Evolutionary conservation across 1,140 invertebrate species (phyloP), one percentile per base, ranked within the genome.

Genomic region (Heliconius nattereri): DNA sequence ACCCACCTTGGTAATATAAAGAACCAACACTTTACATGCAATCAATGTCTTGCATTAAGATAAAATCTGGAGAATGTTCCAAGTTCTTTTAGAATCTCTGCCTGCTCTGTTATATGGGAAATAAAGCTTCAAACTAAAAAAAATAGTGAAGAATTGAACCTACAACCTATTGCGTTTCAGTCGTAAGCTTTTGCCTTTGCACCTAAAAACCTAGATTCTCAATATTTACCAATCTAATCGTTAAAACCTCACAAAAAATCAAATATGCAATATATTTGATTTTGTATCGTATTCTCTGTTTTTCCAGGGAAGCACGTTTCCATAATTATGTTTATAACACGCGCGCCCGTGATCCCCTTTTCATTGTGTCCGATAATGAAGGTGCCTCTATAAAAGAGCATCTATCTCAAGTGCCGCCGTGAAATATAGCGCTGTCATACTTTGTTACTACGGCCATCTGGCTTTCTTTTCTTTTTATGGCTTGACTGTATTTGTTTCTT

Each of bases 301-400:
- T 80, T 80, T 80, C 79, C 71, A 77, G 54, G 54, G 29, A 40
- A 76, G 79, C 79, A 80, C 79, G 79, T 80, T 73, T 40, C 26
- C 71, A 77, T 80, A 80, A 80, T 80, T 80, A 76, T 80, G 71
- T 80, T 80, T 80, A 71, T 80, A 75, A 76, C 78, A 80, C 78
- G 78, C 72, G 49, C 73, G 74, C 73, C 77, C 75, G 75, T 77
- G 79, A 80, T 76, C 79, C 75, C 79, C 75, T 80, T 76, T 77
- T 77, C 79, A 73, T 80, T 80, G 79, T 80, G 79, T 80, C 75
- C 79, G 79, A 80, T 80, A 80, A 80, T 80, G 79, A 80, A 80
- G 78, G 78, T 80, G 78, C 78, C 66, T 71, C 73, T 75, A 80
- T 76, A 80, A 72, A 79, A 71, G 78, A 32, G 60, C 78, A 80